Conservation (phyloP, 2,797 vertebrate genomes). For the Leuciscus waleckii region DNA sequence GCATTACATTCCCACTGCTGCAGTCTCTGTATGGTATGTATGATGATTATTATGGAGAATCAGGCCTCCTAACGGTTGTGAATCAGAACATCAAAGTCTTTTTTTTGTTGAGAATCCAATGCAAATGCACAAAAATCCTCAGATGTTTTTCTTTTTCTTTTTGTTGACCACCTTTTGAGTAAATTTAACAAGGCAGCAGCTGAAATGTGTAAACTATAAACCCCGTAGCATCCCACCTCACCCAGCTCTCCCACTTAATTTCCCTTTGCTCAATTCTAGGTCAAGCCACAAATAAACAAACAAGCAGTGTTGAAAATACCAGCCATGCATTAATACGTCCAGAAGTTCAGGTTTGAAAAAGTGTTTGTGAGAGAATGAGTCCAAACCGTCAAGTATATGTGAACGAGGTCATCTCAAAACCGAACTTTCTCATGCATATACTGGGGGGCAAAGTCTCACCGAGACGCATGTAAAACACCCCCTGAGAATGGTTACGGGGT, state of each 20-base stretch:
- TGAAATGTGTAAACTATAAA: constrained; percentile 12
- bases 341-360: constrained; percentile 10
- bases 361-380: constrained; percentile 17
- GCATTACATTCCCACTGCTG: background rate
- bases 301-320: constrained; percentile 18
- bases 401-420: background rate
- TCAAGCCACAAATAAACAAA: constrained; percentile 37
- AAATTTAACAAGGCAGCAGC: constrained; percentile 18
- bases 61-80: background rate
- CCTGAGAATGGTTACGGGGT: background rate
- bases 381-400: background rate
- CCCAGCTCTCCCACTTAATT: background rate
- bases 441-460: background rate
- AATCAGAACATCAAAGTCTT: constrained; percentile 42
- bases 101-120: constrained; percentile 25
- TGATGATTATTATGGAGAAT: constrained; percentile 7
- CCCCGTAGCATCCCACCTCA: background rate
- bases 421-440: background rate
- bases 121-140: constrained; percentile 29
- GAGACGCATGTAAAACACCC: background rate
- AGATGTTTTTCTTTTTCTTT: background rate
- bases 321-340: constrained; percentile 14
- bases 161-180: constrained; percentile 35
- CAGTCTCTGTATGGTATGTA: background rate
- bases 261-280: constrained; percentile 35